These are phyloP conservation scores for Willisornis vidua DNA, from an alignment of 2,113 vertebrate species.

Conservation along the genomic window DNA sequence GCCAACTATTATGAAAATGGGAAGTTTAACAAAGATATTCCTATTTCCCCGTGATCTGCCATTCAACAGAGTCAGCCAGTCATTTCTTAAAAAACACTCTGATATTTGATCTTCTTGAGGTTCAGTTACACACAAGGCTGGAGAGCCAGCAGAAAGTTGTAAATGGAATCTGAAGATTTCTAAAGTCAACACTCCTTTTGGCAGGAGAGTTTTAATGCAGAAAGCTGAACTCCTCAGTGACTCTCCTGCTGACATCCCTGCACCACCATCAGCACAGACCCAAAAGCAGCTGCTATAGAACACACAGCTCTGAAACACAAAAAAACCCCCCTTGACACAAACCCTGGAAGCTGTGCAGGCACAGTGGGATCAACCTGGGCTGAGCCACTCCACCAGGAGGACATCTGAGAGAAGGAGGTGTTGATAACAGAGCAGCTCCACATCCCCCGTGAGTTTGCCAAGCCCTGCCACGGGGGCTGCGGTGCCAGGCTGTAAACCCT, in stretches of 20 bases:
- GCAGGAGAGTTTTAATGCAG: slow-evolving; percentile 11
- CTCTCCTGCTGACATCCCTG: slow-evolving; percentile 1
- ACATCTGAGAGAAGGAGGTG: slow-evolving; percentile 20
- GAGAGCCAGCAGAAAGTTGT: slow-evolving; percentile 46
- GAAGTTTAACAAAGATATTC: slow-evolving; percentile 43
- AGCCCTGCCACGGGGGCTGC: not conserved
- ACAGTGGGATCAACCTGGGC: not conserved
- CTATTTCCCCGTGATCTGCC: slow-evolving; percentile 34
- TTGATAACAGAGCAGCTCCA: slow-evolving; percentile 16
- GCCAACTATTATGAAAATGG: not conserved
- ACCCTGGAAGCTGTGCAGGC: not conserved
- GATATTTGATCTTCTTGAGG: slow-evolving; percentile 46
- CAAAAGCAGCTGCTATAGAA: not conserved
- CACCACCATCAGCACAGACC: not conserved
- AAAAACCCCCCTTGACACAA: not conserved
- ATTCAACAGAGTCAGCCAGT: slow-evolving; percentile 24
- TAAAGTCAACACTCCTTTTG: slow-evolving; percentile 55
- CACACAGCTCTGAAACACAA: not conserved
- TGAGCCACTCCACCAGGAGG: not conserved
- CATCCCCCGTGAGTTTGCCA: slow-evolving; percentile 26
- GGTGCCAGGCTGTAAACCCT: slow-evolving; percentile 33
- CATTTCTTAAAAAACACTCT: not conserved
- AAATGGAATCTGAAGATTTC: slow-evolving; percentile 64
- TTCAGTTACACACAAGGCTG: slow-evolving; percentile 33
- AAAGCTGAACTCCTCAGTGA: slow-evolving; percentile 41